phyloP scores from a whole-genome alignment of 2,113 vertebrate genomes.

The Erythrocercus mccallii region DNA sequence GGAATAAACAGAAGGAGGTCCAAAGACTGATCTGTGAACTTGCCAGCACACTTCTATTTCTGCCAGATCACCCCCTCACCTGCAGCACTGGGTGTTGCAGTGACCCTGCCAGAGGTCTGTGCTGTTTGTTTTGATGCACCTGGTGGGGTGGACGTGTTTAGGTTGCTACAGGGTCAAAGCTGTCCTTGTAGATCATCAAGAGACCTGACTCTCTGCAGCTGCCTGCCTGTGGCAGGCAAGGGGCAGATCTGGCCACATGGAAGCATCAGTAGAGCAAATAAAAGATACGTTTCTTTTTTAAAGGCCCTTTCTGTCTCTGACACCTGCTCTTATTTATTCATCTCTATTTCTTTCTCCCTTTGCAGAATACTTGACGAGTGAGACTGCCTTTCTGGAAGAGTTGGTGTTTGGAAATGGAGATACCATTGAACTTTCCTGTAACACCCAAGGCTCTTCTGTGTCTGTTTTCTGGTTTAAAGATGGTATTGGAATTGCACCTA shows the following conservation, averaged over 20 bases:
- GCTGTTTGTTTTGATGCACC: not conserved
- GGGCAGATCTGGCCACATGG: not conserved
- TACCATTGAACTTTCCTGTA: slow-evolving; percentile 81
- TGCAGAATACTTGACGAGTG: slow-evolving; percentile 80
- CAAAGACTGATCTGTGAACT: not conserved
- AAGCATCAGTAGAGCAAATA: not conserved
- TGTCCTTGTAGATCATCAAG: not conserved
- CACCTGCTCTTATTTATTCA: not conserved
- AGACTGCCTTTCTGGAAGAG: slow-evolving; percentile 80
- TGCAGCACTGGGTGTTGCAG: accelerated
- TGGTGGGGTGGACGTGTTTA: accelerated
- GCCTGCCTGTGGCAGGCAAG: not conserved
- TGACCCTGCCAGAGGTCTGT: not conserved
- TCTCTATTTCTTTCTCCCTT: not conserved
- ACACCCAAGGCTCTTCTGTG: slow-evolving; percentile 71
- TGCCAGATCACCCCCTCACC: not conserved
- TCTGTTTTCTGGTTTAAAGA: slow-evolving; percentile 87
- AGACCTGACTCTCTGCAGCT: not conserved
- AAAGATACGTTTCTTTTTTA: accelerated
- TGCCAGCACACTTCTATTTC: not conserved
- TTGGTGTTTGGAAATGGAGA: slow-evolving; percentile 81
- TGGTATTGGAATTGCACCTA: slow-evolving; percentile 72
- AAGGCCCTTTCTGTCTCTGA: not conserved
- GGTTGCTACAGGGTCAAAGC: not conserved
- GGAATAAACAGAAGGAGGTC: not conserved